These are phyloP conservation scores for Nephrotoma flavescens DNA, from an alignment of 2,888 invertebrate genomes.

Conservation along the genomic window DNA sequence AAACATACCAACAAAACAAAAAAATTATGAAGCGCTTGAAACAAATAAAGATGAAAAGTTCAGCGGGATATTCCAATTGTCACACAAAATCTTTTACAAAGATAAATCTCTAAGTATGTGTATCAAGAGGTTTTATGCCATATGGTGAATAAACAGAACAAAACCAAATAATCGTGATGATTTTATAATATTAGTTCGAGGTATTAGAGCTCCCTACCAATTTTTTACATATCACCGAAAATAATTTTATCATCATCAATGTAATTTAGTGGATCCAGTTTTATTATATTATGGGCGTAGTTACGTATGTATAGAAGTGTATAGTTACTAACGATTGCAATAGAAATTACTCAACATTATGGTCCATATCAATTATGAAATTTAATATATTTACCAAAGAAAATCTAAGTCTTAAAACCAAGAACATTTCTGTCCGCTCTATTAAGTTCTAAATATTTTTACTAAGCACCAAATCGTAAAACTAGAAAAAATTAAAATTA, in stretches of 20 bases:
- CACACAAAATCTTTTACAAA: not conserved
- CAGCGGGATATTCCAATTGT: not conserved
- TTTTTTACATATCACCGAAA: not conserved
- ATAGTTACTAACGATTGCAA: not conserved
- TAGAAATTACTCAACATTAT: not conserved
- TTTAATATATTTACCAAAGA: not conserved
- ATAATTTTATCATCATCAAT: not conserved
- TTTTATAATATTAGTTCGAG: not conserved
- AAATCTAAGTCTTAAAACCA: not conserved
- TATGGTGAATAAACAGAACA: not conserved
- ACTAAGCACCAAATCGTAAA: not conserved
- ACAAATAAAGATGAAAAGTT: not conserved
- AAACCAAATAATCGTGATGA: not conserved
- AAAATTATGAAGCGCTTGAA: not conserved
- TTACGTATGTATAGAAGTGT: not conserved
- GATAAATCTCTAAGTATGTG: not conserved
- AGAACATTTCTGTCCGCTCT: not conserved
- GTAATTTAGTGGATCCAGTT: not conserved
- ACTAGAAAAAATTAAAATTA: not conserved
- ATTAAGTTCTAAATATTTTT: not conserved
- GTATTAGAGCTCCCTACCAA: not conserved
- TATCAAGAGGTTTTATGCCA: not conserved
- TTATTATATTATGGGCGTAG: not conserved
- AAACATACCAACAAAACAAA: not conserved
- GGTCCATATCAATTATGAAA: not conserved